These are phyloP conservation scores for Plemyria rubiginata DNA, from an alignment of 2,888 invertebrate genomes.

Conservation along the genomic window DNA sequence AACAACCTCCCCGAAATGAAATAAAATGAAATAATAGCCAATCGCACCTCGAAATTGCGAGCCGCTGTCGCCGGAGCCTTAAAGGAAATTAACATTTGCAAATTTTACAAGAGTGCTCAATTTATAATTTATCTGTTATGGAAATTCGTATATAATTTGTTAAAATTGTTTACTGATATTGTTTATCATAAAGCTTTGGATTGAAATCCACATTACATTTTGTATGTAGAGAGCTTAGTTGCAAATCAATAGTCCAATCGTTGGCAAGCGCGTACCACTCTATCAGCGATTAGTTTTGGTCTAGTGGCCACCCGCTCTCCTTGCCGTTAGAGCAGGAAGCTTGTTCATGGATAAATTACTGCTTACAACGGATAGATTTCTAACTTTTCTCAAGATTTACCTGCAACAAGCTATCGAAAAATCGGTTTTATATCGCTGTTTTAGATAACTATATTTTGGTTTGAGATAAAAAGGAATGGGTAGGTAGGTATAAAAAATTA, in stretches of 20 bases:
- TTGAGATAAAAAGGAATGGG: slow-evolving; percentile 28
- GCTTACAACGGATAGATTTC: slow-evolving; percentile 45
- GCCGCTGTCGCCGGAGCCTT: too few relatives aligned
- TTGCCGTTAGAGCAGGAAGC: slow-evolving; percentile 57
- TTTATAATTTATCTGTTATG: background rate
- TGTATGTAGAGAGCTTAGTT: slow-evolving; percentile 51
- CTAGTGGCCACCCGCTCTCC: slow-evolving; percentile 72
- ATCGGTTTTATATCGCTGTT: slow-evolving; percentile 28
- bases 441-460: slow-evolving; percentile 8
- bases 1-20: too few relatives aligned
- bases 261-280: slow-evolving; percentile 77
- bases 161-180: background rate
- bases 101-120: too few relatives aligned
- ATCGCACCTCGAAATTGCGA: too few relatives aligned
- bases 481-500: slow-evolving; percentile 40
- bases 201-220: slow-evolving; percentile 41
- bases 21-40: too few relatives aligned
- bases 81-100: too few relatives aligned
- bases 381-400: slow-evolving; percentile 34
- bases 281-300: slow-evolving; percentile 83
- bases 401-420: slow-evolving; percentile 28
- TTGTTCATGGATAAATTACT: slow-evolving; percentile 59
- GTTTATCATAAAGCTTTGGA: slow-evolving; percentile 15
- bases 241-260: slow-evolving; percentile 77
- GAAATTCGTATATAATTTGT: background rate